Evolutionary conservation across 1,140 invertebrate species (phyloP).

Genomic region (Oncopodura yosiiana): DNA sequence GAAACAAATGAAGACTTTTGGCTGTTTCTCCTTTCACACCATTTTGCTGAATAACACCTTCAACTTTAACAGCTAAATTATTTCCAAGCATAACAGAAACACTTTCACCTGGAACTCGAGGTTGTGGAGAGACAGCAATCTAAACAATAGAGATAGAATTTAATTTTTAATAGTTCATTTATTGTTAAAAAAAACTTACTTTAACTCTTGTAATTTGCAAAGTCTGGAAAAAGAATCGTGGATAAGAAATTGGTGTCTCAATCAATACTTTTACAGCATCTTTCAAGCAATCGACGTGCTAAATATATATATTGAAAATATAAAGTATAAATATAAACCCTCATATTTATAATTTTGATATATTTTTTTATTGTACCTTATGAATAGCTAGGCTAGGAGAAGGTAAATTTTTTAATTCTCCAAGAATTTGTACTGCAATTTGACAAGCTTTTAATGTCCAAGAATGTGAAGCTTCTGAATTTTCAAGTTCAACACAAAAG

Average conservation of each 20-base stretch:
- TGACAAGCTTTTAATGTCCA: conserved; percentile 36
- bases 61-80: conserved; percentile 71
- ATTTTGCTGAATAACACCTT: conserved; percentile 68
- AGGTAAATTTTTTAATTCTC: conserved; percentile 17
- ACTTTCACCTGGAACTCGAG: conserved; percentile 61
- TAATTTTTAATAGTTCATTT: neutral
- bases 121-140: conserved; percentile 73
- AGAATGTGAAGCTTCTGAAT: conserved; percentile 22
- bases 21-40: conserved; percentile 1
- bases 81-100: conserved; percentile 64
- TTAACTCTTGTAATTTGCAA: conserved; percentile 64
- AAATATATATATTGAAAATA: conserved; percentile 34
- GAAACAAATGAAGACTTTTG: conserved; percentile 22
- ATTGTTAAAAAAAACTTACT: conserved; percentile 28
- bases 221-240: conserved; percentile 80
- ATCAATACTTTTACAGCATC: conserved; percentile 56
- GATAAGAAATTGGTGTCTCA: conserved; percentile 57
- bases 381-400: conserved; percentile 6
- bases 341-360: no score
- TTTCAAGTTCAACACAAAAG: conserved; percentile 37
- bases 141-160: conserved; percentile 38
- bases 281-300: conserved; percentile 61
- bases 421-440: conserved; percentile 21
- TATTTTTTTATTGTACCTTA: no score
- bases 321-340: neutral